Evolutionary conservation across 2,113 vertebrate genomes (phyloP).

Genomic region (Trachemys scripta): DNA sequence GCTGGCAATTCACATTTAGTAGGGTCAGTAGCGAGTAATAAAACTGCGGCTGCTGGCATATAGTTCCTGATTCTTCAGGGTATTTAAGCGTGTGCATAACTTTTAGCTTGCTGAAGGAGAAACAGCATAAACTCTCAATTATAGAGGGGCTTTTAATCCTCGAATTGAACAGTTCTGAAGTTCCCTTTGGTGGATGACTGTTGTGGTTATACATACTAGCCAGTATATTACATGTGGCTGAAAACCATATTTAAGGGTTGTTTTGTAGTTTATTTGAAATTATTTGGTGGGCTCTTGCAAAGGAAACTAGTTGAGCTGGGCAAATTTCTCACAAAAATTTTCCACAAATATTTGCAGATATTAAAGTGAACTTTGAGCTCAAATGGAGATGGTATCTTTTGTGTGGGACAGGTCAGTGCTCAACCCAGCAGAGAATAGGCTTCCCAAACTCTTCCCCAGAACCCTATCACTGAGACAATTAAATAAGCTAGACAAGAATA

Average conservation of each 20-base stretch:
- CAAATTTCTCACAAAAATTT: background rate
- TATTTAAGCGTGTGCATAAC: background rate
- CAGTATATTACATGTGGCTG: background rate
- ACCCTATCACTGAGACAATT: constrained; percentile 23
- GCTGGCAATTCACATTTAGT: background rate
- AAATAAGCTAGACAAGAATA: constrained; percentile 53
- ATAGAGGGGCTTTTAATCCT: background rate
- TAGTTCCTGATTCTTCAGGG: background rate
- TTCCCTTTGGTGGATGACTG: background rate
- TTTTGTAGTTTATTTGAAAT: constrained; percentile 20
- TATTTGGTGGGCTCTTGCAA: background rate
- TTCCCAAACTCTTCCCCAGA: constrained; percentile 31
- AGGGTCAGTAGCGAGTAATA: background rate
- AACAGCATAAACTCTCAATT: constrained; percentile 4
- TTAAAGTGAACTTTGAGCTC: background rate
- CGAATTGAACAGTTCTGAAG: background rate
- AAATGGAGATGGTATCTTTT: constrained; percentile 5
- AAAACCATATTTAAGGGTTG: background rate
- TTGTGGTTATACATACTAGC: background rate
- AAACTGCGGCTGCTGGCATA: background rate
- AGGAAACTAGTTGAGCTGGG: background rate
- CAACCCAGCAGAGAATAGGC: constrained; percentile 5
- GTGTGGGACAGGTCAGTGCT: constrained; percentile 3
- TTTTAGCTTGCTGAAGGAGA: background rate
- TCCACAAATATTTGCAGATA: background rate